phyloP scores from a whole-genome alignment of 2,113 vertebrate genomes.

The Prolemur simus region DNA sequence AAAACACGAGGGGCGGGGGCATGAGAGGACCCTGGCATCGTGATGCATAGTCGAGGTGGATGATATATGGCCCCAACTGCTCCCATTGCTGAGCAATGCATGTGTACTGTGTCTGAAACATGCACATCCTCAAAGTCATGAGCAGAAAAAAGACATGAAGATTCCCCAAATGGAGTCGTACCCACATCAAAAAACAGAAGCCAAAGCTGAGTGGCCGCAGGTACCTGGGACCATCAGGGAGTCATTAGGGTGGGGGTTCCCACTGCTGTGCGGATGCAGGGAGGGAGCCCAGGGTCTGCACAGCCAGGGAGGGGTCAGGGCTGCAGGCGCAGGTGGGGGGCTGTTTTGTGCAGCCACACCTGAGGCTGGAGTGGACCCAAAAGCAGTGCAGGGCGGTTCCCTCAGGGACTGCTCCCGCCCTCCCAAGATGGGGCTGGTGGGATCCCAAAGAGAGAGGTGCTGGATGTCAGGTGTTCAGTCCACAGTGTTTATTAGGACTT shows the following conservation, averaged over 20 bases:
- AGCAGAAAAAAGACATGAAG: background rate
- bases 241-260: too few relatives aligned
- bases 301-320: too few relatives aligned
- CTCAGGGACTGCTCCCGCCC: too few relatives aligned
- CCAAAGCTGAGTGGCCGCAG: background rate
- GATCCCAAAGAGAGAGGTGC: too few relatives aligned
- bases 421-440: too few relatives aligned
- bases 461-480: too few relatives aligned
- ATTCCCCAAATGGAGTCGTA: background rate
- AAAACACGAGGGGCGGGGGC: background rate
- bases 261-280: background rate
- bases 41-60: background rate
- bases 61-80: rapidly evolving
- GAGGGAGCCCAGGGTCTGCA: too few relatives aligned
- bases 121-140: background rate
- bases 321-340: background rate
- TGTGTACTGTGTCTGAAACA: background rate
- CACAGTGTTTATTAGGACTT: too few relatives aligned
- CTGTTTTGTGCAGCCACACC: too few relatives aligned
- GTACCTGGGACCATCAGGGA: rapidly evolving
- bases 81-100: background rate
- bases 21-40: too few relatives aligned
- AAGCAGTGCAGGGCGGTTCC: background rate
- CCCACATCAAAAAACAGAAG: rapidly evolving
- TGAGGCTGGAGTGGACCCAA: too few relatives aligned